Evolutionary conservation across 1,140 invertebrate genomes (phyloP).

Genomic region (Drosophila equinoxialis): DNA sequence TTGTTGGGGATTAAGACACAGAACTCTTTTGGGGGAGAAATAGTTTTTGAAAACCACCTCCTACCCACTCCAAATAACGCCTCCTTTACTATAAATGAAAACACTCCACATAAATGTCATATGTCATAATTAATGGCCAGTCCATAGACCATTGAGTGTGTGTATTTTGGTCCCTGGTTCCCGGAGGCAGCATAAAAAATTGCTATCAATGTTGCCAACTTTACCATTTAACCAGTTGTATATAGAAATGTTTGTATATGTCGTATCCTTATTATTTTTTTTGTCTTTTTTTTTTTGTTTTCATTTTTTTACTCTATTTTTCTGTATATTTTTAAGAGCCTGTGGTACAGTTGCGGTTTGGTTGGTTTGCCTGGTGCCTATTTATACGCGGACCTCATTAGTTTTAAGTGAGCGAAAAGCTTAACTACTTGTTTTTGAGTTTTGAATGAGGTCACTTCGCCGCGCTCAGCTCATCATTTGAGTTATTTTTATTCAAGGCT

Average conservation of each 20-base stretch:
- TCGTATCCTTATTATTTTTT: conserved; percentile 25
- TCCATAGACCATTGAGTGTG: conserved; percentile 22
- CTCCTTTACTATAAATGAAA: background rate
- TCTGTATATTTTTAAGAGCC: conserved; percentile 48
- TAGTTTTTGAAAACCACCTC: conserved; percentile 27
- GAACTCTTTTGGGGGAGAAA: background rate
- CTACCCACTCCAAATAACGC: background rate
- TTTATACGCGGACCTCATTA: conserved; percentile 78
- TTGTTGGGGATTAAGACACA: too few relatives aligned
- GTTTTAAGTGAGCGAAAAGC: conserved; percentile 79
- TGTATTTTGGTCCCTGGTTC: conserved; percentile 1
- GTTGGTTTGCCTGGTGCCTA: conserved; percentile 47
- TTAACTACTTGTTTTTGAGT: conserved; percentile 80
- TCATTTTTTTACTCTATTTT: conserved; percentile 8
- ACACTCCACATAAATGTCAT: conserved; percentile 42
- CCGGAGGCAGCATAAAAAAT: conserved; percentile 16
- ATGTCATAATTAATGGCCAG: conserved; percentile 74
- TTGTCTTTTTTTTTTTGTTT: conserved; percentile 35
- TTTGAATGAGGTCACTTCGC: conserved; percentile 78
- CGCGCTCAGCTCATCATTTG: conserved; percentile 73
- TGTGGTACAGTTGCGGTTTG: conserved; percentile 50
- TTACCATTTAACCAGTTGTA: conserved; percentile 15
- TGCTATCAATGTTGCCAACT: conserved; percentile 37
- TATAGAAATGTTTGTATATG: background rate
- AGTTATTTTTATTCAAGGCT: conserved; percentile 79